Conservation (phyloP, 2,797 vertebrate genomes). For the Psittacula echo region DNA sequence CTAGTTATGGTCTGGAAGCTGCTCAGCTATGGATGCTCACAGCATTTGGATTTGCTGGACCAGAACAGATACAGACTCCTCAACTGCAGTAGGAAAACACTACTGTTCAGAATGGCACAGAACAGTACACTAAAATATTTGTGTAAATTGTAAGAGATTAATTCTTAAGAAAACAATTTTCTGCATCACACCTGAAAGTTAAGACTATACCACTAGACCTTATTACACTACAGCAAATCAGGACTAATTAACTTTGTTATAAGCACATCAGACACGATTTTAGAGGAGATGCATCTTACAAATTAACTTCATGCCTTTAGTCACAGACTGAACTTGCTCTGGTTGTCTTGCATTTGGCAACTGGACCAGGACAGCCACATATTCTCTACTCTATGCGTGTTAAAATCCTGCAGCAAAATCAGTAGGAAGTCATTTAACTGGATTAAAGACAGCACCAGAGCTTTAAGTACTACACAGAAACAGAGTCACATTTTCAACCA, state of each 20-base stretch:
- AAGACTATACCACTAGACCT: neutral
- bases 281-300: neutral
- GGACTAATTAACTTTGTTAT: neutral
- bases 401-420: neutral
- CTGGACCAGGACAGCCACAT: neutral
- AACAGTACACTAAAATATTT: fast-evolving
- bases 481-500: neutral
- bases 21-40: fast-evolving
- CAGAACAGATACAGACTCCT: too few relatives aligned
- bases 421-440: neutral
- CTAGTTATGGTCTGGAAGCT: neutral
- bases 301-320: neutral
- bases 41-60: neutral
- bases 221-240: neutral
- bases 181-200: neutral
- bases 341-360: neutral
- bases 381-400: neutral
- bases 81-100: neutral
- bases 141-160: fast-evolving
- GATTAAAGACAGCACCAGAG: neutral
- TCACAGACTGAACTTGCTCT: neutral
- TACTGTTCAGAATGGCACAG: neutral
- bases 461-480: neutral
- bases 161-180: neutral
- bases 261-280: neutral